Base-by-base conservation (phyloP, 2,888 invertebrate species). In the Eumacrocentrus americanus region DNA sequence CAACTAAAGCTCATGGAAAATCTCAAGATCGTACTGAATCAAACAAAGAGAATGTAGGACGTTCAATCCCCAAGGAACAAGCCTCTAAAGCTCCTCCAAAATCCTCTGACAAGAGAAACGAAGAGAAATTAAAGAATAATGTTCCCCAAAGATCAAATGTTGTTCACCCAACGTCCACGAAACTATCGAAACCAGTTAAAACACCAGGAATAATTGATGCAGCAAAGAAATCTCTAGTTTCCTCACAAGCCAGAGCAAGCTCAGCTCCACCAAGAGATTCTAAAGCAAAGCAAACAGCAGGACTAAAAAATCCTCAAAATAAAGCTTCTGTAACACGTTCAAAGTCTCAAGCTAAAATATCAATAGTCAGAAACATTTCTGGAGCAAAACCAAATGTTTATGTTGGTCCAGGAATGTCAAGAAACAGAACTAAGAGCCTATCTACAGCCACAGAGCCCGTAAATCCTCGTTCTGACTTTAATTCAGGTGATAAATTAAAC, bases 321-420 rank as follows among this genome's bases (percentile, higher is more conserved):
- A 67, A 62, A 61, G 5, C 38, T n/a, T 6, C 25, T 9, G 16
- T 18, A 22, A 57, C 34, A 14, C 55, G 50, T 25, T 61, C 56
- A 58, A 9, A 35, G 46, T 53, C 58, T 6, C 42, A 65, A 4
- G 64, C 67, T 7, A 70, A 72, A 54, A 74, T 70, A 37, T 67
- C 53, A 25, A 29, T 67, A 11, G 9, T 70, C 16, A 63, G 65
- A 7, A 61, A 72, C 42, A 44, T 62, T n/a, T 20, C 52, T 3
- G 67, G 67, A 18, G 46, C 61, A 4, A 62, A 64, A 23, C 47
- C 67, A 3, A 64, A 64, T 44, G 56, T 67, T 38, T 67, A 50
- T 16, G 55, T 76, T 18, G 68, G 63, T n/a, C 65, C 72, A 25
- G 72, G 70, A 12, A 16, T 67, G 23, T 7, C 25, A 5, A 57